Evolutionary conservation across 2,113 vertebrate genomes (phyloP), one percentile per base, ranked within the genome.

Genomic region (Haemorhous mexicanus): DNA sequence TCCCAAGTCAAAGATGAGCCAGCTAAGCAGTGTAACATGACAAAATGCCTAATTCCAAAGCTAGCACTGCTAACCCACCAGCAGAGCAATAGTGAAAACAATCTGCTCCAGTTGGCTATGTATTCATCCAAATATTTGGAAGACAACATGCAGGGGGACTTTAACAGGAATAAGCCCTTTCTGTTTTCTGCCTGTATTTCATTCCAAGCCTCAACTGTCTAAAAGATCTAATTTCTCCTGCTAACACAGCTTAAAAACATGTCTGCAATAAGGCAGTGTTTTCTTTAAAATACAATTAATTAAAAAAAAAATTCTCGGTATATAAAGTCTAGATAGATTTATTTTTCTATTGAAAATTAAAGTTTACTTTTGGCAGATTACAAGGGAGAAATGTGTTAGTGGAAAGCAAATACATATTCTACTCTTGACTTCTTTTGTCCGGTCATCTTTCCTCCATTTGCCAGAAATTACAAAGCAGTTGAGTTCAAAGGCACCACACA

Each of bases 271-370:
- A 73, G 33, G 7, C 59, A 72, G 28, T 86, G 55, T 75, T 90
- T 95, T 95, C 56, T 61, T 86, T 86, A 68, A 75, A 66, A 67
- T 43, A 43, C 79, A 83, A 69, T 41, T 50, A 19, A 84, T 89
- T 90, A 81, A 22, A 53, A 78, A 85, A 94, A 66, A 52, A 91
- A 77, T 56, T 85, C 22, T 78, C 46, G 87, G 49, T 37, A 80
- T 28, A 27, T 66, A 73, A 85, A 84, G 21, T 41, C 76, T 16
- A 64, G 46, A 26, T 69, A 88, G 68, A 87, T 84, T 94, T 95
- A 89, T 95, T 96, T 95, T 94, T 74, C 68, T 82, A 35, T 64
- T 84, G 79, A 72, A 89, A 96, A 90, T 49, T 84, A 44, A 89
- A 94, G 76, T 81, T 96, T 64, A 69, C 49, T 86, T 72, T 88